phyloP scores from a whole-genome alignment of 2,113 vertebrate genomes.

The Sylvietta virens region DNA sequence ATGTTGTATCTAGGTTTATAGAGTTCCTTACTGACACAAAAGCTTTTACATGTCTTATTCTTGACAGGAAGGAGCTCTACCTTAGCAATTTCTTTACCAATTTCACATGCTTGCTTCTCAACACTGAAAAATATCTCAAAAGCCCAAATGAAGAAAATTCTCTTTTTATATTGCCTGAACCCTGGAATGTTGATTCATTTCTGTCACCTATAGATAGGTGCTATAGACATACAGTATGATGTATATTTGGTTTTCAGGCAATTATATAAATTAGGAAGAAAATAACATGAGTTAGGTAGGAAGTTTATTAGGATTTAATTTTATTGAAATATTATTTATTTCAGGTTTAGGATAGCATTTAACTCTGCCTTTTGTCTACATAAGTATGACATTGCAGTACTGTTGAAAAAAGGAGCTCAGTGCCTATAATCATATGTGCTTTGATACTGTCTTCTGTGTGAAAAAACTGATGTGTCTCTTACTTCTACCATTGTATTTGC shows the following conservation, averaged over 20 bases:
- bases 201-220: neutral
- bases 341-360: neutral
- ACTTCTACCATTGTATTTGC: neutral
- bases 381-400: fast-evolving
- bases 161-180: neutral
- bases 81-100: neutral
- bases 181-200: neutral
- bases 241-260: neutral
- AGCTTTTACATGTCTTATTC: neutral
- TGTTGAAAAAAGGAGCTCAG: neutral
- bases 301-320: neutral
- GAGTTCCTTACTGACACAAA: neutral
- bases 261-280: neutral
- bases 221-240: neutral
- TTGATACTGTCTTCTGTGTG: neutral
- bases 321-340: neutral
- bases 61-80: neutral
- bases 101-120: neutral
- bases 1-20: neutral
- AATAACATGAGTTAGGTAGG: neutral
- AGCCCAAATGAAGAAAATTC: neutral
- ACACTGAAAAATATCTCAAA: neutral
- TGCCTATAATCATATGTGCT: neutral
- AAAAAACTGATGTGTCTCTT: neutral
- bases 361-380: neutral